Evolutionary conservation across 2,888 invertebrate species (phyloP), one percentile per base, ranked within the genome.

Genomic region (Spisula subtruncata): DNA sequence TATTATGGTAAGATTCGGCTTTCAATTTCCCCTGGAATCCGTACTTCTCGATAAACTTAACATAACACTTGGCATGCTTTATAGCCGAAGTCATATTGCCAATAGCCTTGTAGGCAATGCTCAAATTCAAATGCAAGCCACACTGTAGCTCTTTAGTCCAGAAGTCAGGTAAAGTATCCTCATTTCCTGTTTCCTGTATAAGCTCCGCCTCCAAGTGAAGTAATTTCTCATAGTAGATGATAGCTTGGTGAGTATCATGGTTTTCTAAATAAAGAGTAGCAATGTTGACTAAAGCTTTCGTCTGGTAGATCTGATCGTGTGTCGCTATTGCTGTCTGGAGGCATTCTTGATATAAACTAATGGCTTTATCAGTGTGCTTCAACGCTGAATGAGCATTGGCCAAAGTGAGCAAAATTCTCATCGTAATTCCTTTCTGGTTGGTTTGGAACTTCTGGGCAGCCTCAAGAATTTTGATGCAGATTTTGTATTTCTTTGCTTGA

Each of bases 21-120:
- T 93, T 92, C 32, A 92, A 83, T 83, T 92, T 93, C 20, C 94
- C 94, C 56, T 93, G 89, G n/a, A 94, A 89, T 48, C 88, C 89
- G 84, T 93, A 93, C 60, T 93, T 93, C 81, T 94, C 94, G n/a
- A 94, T 85, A 56, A 91, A 91, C 41, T 89, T 75, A 20, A 93
- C 92, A 90, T 94, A 96, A 85, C 92, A 93, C 75, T 93, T 90
- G 5, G 96, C 96, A 92, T 96, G 95, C 16, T 86, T 90, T 4
- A 95, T 92, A 0, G 96, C 96, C 8, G 94, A 89, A 16, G 93
- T 88, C 93, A 96, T 94, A 87, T 95, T 94, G 12, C 96, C 96
- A 35, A 96, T 96, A 32, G 95, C 94, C 91, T 96, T 96, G 93
- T 96, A 96, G 1, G 96, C 96, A 35, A 96, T 95, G 89, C 96